phyloP scores from a whole-genome alignment of 2,797 vertebrate species.

The Phyllotis vaccarum region DNA sequence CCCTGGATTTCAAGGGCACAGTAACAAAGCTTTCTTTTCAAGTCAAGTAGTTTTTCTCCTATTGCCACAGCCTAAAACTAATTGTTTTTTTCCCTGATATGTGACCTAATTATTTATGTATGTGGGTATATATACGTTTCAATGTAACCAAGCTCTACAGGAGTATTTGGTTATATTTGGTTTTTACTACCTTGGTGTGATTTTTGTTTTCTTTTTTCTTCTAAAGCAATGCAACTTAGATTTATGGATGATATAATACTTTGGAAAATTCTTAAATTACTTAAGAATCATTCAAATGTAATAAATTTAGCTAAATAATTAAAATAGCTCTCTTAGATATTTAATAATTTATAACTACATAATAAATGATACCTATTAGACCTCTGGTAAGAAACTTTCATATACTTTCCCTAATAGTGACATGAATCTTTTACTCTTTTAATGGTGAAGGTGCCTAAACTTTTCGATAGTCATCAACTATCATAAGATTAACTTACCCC shows the following conservation, averaged over 20 bases:
- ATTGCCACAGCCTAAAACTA: not conserved
- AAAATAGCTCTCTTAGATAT: not conserved
- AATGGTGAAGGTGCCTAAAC: not conserved
- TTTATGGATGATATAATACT: not conserved
- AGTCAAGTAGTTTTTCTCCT: not conserved
- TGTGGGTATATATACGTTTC: not conserved
- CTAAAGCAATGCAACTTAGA: constrained; percentile 16
- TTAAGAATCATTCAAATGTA: constrained; percentile 31
- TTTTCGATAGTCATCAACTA: not conserved
- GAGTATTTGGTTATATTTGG: not conserved
- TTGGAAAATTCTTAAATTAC: constrained; percentile 26
- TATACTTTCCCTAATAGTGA: not conserved
- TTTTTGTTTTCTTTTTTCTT: constrained; percentile 52
- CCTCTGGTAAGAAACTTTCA: not conserved
- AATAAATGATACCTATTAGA: constrained; percentile 1
- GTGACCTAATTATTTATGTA: not conserved
- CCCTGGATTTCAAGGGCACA: not conserved
- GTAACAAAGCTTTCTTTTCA: not conserved
- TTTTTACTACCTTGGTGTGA: constrained; percentile 7
- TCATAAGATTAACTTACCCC: not conserved
- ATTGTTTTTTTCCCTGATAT: not conserved
- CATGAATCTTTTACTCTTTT: not conserved
- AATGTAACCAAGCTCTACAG: not conserved
- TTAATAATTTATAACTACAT: constrained; percentile 48
- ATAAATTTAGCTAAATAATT: constrained; percentile 49